Base-by-base conservation (phyloP, 2,888 invertebrate species). In the Conomelus anceps region DNA sequence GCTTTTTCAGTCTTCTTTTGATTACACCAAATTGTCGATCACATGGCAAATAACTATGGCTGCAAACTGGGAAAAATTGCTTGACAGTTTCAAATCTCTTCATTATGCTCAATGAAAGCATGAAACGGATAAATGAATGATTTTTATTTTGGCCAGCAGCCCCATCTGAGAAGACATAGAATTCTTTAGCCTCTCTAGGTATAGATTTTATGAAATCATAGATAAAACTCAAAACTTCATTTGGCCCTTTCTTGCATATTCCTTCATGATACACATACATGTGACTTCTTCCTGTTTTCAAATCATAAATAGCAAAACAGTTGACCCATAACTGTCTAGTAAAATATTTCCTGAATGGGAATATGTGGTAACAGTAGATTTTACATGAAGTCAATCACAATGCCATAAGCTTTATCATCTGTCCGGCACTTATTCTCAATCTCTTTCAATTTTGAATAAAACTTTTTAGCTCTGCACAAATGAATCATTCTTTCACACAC, bases 181-280 rank as follows among this genome's bases (percentile, higher is more conserved):
- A 87, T 87, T 87, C 26, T 24, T 87, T 87, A 20, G 24, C 17
- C 17, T 22, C 17, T 20, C 17, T 22, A 23, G 87, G 87, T 87
- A 87, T 23, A 6, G 1, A 26, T 1, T 23, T 1, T 23, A 87
- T 23, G 26, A 22, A 87, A 4, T 87, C 22, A n/a, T 29, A 34
- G 13, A 87, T 29, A 29, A 87, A 9, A 23, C n/a, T 24, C 17
- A 24, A 22, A 1, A 24, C 29, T 41, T 87, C 87, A 87, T 87
- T 29, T 29, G 29, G 34, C 0, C 29, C 26, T 34, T 87, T 87
- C 9, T 29, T 87, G 6, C 23, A 22, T 11, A 22, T 29, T 9
- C 87, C 87, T 34, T 87, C 87, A 34, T 87, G 87, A 34, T 87
- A 87, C 17, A 34, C n/a, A 22, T 87, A 87, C n/a, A 87, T 26